These are phyloP conservation scores for Oncopeltus fasciatus DNA, from an alignment of 1,140 invertebrate genomes.

Conservation along the genomic window DNA sequence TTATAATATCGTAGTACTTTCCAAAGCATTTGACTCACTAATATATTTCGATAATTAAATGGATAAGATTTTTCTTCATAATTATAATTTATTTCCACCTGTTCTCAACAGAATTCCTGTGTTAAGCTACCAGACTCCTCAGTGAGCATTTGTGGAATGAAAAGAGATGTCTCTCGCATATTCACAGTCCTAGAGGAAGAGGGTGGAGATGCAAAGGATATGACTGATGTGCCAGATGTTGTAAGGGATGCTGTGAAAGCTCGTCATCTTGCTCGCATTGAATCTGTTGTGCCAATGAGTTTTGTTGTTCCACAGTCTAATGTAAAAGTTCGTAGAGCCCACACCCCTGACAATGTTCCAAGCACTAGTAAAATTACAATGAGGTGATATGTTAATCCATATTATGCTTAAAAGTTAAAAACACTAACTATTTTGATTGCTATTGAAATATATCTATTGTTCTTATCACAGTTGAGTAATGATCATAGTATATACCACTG, in stretches of 20 bases:
- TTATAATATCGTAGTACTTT: too few species aligned
- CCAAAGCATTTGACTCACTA: too few species aligned
- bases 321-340: background rate
- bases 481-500: too few species aligned
- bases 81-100: too few species aligned
- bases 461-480: too few species aligned
- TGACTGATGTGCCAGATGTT: conserved; percentile 20
- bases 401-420: too few species aligned
- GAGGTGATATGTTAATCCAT: conserved; percentile 6
- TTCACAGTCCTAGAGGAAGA: conserved; percentile 63
- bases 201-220: background rate
- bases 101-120: conserved; percentile 20
- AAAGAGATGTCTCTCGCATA: conserved; percentile 57
- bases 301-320: conserved; percentile 16
- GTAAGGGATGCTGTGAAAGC: conserved; percentile 22
- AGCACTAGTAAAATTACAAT: conserved; percentile 12
- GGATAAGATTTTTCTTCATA: too few species aligned
- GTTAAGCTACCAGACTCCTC: conserved; percentile 23
- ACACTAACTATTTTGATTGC: too few species aligned
- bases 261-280: conserved; percentile 14
- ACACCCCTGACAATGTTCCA: conserved; percentile 15
- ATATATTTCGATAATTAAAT: too few species aligned
- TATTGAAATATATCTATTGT: too few species aligned
- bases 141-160: conserved; percentile 36
- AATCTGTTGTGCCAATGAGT: conserved; percentile 9